Evolutionary conservation across 2,888 invertebrate species (phyloP), one percentile per base, ranked within the genome.

Genomic region (Andrena minutula): DNA sequence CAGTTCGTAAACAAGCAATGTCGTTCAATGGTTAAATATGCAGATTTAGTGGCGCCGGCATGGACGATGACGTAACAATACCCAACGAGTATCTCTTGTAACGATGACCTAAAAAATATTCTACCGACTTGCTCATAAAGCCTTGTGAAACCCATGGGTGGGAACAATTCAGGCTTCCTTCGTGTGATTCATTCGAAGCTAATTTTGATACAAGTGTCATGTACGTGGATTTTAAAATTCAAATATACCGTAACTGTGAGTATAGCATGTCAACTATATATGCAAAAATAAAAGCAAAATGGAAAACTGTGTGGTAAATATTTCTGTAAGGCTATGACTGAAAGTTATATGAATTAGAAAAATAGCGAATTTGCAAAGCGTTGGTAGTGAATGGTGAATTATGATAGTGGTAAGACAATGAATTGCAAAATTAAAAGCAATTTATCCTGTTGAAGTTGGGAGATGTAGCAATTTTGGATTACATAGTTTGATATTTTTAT

Each of bases 21-120:
- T 70, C 65, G 28, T 41, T 61, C 32, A 74, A 64, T 65, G 77
- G 71, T 82, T 89, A 85, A 86, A 82, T 86, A 86, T 84, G 90
- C 82, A 82, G 77, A 79, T 82, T 69, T 71, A 83, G 79, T 63
- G 70, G 64, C 78, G 84, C 74, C 84, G 82, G 60, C 71, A 73
- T 75, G 81, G 74, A 76, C 35, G 74, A 75, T 90, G 87, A 88
- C 71, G 85, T 76, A 87, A 89, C 16, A 49, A 58, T 61, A 64
- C 65, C 65, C 53, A 77, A 64, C 75, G 75, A 82, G 76, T 69
- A 72, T 86, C 66, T 73, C 63, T 83, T 87, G 83, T 78, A 84
- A 86, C 80, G 86, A 69, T 89, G 88, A 89, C 88, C 86, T 86
- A 83, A 70, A 88, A 86, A 84, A 63, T 76, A 12, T 41, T 75